These are phyloP conservation scores for Leuciscus waleckii DNA, from an alignment of 2,797 vertebrate species.

Conservation along the genomic window DNA sequence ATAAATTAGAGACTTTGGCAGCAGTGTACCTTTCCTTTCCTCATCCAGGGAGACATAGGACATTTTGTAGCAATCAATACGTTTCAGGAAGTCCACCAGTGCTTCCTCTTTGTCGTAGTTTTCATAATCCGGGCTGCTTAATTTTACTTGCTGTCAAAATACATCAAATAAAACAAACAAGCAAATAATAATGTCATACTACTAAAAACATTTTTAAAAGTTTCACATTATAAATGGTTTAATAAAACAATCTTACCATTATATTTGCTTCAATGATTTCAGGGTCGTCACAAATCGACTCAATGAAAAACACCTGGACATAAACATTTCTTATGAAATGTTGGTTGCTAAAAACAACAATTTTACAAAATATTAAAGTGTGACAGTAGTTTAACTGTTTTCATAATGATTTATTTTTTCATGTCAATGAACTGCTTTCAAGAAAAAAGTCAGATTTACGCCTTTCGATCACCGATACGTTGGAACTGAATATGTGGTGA, in stretches of 20 bases:
- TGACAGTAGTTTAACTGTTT: neutral
- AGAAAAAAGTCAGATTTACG: neutral
- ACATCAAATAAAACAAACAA: constrained; percentile 6
- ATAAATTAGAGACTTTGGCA: neutral
- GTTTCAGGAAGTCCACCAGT: constrained; percentile 84
- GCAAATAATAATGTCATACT: neutral
- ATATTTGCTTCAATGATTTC: constrained; percentile 81
- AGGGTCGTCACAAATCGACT: constrained; percentile 81
- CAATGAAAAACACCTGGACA: constrained; percentile 81
- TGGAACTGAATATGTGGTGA: neutral
- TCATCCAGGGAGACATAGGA: constrained; percentile 87
- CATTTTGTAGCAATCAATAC: constrained; percentile 87
- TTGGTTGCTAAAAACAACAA: neutral
- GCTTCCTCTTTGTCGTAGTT: constrained; percentile 85
- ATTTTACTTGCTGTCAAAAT: constrained; percentile 86
- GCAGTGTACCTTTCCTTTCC: constrained; percentile 83
- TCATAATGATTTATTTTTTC: neutral
- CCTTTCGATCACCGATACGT: neutral
- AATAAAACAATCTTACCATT: constrained; percentile 67
- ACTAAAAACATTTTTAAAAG: neutral
- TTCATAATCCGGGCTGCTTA: constrained; percentile 89
- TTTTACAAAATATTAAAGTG: neutral
- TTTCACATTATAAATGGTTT: neutral
- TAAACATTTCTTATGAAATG: neutral
- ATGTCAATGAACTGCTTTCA: neutral